Percentiles rank a stretch among this genome's conserved stretches.
These are phyloP conservation scores for Brachyistius frenatus DNA, from an alignment of 2,113 vertebrate species.

Conservation along the genomic window DNA sequence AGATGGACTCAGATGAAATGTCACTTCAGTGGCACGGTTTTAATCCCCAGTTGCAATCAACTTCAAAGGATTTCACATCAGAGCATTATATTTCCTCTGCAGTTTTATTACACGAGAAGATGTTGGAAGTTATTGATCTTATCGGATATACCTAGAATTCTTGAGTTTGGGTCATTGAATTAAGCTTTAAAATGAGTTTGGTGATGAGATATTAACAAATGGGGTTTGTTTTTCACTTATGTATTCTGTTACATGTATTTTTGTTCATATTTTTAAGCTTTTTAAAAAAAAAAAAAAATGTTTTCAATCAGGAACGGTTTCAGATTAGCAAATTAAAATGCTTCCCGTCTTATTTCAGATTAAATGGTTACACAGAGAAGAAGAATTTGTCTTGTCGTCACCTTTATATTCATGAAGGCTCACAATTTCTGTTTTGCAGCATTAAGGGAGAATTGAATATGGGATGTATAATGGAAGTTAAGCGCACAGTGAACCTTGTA, in stretches of 20 bases:
- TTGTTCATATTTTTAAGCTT: conserved; percentile 1
- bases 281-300: neutral
- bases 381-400: neutral
- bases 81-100: conserved; percentile 8
- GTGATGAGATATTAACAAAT: conserved; percentile 12
- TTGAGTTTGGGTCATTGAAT: neutral
- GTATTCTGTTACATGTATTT: conserved; percentile 2
- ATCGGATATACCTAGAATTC: conserved; percentile 2
- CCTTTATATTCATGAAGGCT: neutral
- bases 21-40: conserved; percentile 34
- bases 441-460: conserved; percentile 17
- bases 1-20: conserved; percentile 37
- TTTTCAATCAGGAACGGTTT: conserved; percentile 20
- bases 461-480: conserved; percentile 33
- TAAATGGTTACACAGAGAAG: neutral
- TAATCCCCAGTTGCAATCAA: conserved; percentile 34
- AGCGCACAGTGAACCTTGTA: conserved; percentile 15
- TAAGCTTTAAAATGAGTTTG: conserved; percentile 30
- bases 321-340: conserved; percentile 16
- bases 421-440: neutral
- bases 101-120: neutral
- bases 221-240: conserved; percentile 10
- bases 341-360: conserved; percentile 6
- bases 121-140: neutral
- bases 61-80: conserved; percentile 40